Conservation (phyloP, 2,113 vertebrate genomes). For the Scolopax mira region DNA sequence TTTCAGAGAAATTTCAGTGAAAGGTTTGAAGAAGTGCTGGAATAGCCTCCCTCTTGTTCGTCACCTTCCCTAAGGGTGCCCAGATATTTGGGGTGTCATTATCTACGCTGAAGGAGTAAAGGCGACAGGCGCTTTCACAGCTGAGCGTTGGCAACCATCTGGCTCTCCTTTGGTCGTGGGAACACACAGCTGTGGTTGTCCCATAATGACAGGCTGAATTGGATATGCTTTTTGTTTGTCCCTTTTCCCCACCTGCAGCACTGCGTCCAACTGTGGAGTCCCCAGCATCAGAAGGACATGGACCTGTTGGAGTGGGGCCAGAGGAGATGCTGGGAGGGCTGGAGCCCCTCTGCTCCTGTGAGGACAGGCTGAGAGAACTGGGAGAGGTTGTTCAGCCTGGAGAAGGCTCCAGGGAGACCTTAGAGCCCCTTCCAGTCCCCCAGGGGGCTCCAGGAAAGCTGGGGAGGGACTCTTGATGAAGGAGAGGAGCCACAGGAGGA, state of each 20-base stretch:
- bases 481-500: background rate
- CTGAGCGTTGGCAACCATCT: background rate
- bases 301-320: background rate
- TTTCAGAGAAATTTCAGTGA: too few species aligned
- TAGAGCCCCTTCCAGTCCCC: background rate
- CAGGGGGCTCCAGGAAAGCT: background rate
- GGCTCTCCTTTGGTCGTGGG: background rate
- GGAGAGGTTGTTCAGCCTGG: background rate
- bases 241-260: background rate
- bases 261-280: background rate
- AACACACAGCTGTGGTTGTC: background rate
- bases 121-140: background rate
- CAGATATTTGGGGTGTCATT: background rate
- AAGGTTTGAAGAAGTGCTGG: constrained; percentile 52
- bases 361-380: background rate
- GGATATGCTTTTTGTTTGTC: background rate
- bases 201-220: background rate
- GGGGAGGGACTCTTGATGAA: background rate
- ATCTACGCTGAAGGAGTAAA: background rate
- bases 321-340: background rate
- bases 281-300: background rate
- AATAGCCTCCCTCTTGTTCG: background rate
- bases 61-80: constrained; percentile 12
- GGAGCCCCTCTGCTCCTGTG: background rate
- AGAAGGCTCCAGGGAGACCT: background rate